Evolutionary conservation across 2,113 vertebrate species (phyloP), one percentile per base, ranked within the genome.

Genomic region (Microcebus jonahi): DNA sequence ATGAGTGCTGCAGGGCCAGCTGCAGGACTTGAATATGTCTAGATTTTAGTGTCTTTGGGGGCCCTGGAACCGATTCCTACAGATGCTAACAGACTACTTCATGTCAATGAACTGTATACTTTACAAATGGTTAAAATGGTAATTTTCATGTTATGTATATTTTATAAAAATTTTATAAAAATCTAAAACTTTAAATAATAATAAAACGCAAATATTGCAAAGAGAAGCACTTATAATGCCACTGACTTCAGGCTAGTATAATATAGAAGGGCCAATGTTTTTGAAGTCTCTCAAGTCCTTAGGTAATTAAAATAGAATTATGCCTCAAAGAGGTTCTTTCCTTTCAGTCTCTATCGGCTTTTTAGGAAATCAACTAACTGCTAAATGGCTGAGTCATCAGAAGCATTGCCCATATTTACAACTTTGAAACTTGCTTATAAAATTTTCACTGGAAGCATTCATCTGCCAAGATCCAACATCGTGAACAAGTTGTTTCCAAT

Each of bases 301-400:
- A 63, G 29, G 80, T 92, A 80, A 95, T 95, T 97, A 97, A 97
- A 96, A 86, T 48, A 96, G 91, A 91, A 96, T 95, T 96, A 93
- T 90, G 25, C 31, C 45, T 86, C 45, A 15, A 95, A 90, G 34
- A 88, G 11, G 12, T 82, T 11, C 0, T 45, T 93, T 95, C 25
- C 39, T 91, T 63, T 77, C 39, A 79, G 88, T 94, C n/a, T 95
- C 67, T 81, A n/a, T 31, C 95, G 48, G 36, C 50, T 93, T 96
- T 91, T 61, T 87, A 79, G 57, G 31, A 93, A 93, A 76, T 17
- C 14, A 36, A 71, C 48, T 67, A 92, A 77, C 29, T 91, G 31
- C 23, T 91, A 42, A 91, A 65, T 68, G 10, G 5, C 82, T 94
- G 48, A 85, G 21, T 93, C 79, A 86, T 96, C 91, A 95, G 31